Evolutionary conservation across 2,888 invertebrate species (phyloP), one percentile per base, ranked within the genome.

Genomic region (Hydroisotoma schaefferi): DNA sequence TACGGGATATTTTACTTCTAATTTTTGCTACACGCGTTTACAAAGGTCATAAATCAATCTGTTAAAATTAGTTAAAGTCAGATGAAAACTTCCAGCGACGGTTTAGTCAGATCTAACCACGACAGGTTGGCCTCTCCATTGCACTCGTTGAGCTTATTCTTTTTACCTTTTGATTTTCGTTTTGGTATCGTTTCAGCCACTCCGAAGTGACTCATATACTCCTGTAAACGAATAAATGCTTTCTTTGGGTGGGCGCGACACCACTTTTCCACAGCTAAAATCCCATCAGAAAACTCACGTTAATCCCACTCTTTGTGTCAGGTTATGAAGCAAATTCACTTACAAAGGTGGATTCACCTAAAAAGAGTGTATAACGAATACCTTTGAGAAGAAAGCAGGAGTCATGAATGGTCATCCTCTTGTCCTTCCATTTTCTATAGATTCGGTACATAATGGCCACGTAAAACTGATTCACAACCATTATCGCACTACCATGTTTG

Each of bases 361-460:
- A n/a, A n/a, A n/a, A n/a, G n/a, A n/a, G n/a, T n/a, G n/a, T n/a
- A 49, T 49, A 26, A n/a, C n/a, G n/a, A 25, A 59, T 70, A 80
- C 80, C 79, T 76, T 78, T 78, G 6, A 81, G 71, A 4, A 81
- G 76, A 74, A 75, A 78, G 38, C 81, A 80, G 4, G 79, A 79
- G 69, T 81, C 79, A 51, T 75, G 74, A 54, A 81, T 80, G 2
- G 80, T 80, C 70, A 78, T 79, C 15, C 76, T 75, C 61, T 78
- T 75, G 18, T 75, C 74, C 66, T 77, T 78, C 80, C 80, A 81
- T 18, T 77, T 74, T 43, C 75, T 72, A 67, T 77, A 79, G 53
- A 80, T 72, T 12, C 76, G 75, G 38, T 77, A 75, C 73, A 78
- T 77, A 5, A 77, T 73, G 0, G 76, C 79, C 47, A 75, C 74